Base-by-base conservation (phyloP, 2,113 vertebrate genomes). In the Ciconia maguari region DNA sequence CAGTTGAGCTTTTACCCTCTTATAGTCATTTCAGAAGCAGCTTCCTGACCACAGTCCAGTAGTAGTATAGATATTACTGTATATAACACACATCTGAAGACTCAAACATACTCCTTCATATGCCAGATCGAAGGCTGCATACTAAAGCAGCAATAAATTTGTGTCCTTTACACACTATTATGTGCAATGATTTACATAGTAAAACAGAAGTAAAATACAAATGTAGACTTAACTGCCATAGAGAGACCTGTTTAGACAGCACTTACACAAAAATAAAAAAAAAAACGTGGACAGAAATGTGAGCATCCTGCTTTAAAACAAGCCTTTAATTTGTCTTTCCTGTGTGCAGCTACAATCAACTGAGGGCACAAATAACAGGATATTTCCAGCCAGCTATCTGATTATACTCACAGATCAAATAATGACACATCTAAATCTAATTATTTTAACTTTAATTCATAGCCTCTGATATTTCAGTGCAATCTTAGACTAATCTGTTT, bases 391-490 rank as follows among this genome's bases (percentile, higher is more conserved):
- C 81, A 76, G 34, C 14, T 81, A 46, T 36, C 77, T 64, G 41
- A 87, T 96, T 85, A 72, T 85, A 36, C 34, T 72, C 61, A 76
- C 57, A 83, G 69, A 87, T 65, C 74, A 93, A 96, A 94, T 76
- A 76, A 89, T 75, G 29, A 51, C 69, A 96, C 13, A 18, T 16
- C 48, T 89, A 88, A 90, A 93, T 80, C 57, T 90, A 79, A 95
- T 69, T 89, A 89, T 83, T 96, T 95, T 87, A 58, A 84, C 41
- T 93, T 91, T 87, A 87, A 96, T 88, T 85, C 74, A 87, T 42
- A 87, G 66, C 34, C 41, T 79, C 49, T 83, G 74, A 84, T 82
- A 85, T 48, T 96, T 79, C 81, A 69, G 30, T 52, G 52, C n/a
- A 79, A 44, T 89, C 48, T 94, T 75, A 82, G 55, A 55, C 24